Conservation (phyloP, 1,140 invertebrate species). For the Dolichoris vasculosae region DNA sequence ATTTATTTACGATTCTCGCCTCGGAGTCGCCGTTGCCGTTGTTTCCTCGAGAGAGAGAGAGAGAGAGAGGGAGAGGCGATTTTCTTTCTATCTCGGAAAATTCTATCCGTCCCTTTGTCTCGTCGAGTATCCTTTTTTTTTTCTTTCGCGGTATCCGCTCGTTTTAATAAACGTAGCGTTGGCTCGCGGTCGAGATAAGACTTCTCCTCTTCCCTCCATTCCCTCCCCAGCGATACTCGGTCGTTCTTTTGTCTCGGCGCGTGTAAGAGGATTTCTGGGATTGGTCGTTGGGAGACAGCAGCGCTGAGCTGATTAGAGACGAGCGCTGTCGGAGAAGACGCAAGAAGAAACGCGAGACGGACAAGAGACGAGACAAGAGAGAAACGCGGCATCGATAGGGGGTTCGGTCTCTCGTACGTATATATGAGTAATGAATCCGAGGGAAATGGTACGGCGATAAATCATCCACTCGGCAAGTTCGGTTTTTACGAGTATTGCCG, state of each 20-base stretch:
- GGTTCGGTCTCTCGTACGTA: not conserved
- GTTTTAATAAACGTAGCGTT: not conserved
- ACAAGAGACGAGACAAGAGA: not conserved
- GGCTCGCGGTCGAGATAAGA: not conserved
- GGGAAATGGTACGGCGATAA: constrained; percentile 43
- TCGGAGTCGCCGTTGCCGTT: no score
- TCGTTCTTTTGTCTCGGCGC: constrained; percentile 5
- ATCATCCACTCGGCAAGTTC: constrained; percentile 45
- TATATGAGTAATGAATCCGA: constrained; percentile 43
- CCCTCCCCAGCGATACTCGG: no score
- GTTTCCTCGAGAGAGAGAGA: no score
- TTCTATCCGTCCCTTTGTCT: not conserved
- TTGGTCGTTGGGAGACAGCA: not conserved
- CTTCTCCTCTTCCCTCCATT: not conserved
- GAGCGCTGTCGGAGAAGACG: not conserved
- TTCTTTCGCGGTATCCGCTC: not conserved
- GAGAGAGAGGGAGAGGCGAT: no score
- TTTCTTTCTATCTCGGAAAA: not conserved
- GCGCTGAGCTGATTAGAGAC: constrained; percentile 17
- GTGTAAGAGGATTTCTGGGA: constrained; percentile 2
- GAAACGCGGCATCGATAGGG: not conserved
- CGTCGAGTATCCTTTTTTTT: not conserved
- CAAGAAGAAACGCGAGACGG: not conserved
- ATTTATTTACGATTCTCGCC: no score
- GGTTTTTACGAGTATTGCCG: constrained; percentile 48